These are phyloP conservation scores for Anseranas semipalmata DNA, from an alignment of 2,113 vertebrate genomes.

Conservation along the genomic window DNA sequence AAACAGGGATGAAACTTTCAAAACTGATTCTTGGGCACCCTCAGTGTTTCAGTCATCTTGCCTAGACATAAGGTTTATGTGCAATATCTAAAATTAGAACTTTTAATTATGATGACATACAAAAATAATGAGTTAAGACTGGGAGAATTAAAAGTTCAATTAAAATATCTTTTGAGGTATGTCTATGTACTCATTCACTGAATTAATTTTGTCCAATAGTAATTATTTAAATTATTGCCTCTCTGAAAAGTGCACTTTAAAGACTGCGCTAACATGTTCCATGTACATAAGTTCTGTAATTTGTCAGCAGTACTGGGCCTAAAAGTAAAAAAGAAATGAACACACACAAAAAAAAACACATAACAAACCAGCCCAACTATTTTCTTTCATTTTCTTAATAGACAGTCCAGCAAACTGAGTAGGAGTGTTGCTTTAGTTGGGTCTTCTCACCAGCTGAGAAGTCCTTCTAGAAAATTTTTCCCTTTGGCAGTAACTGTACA, in stretches of 20 bases:
- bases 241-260: not conserved
- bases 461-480: not conserved
- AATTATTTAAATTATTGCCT: slow-evolving; percentile 21
- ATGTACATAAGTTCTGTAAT: not conserved
- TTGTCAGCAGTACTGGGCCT: not conserved
- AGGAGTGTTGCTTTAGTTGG: not conserved
- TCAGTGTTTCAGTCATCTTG: not conserved
- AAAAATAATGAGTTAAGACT: not conserved
- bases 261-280: not conserved
- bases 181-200: not conserved
- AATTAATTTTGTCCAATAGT: not conserved
- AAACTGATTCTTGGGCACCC: not conserved
- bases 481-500: not conserved
- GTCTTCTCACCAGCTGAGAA: not conserved
- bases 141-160: not conserved
- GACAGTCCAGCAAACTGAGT: not conserved
- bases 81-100: not conserved
- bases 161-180: not conserved
- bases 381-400: not conserved
- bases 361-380: not conserved
- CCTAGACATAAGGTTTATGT: not conserved
- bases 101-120: not conserved
- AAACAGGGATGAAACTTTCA: not conserved
- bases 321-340: not conserved
- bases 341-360: not conserved